Evolutionary conservation across 2,888 invertebrate genomes (phyloP), one percentile per base, ranked within the genome.

Genomic region (Spodoptera picta): DNA sequence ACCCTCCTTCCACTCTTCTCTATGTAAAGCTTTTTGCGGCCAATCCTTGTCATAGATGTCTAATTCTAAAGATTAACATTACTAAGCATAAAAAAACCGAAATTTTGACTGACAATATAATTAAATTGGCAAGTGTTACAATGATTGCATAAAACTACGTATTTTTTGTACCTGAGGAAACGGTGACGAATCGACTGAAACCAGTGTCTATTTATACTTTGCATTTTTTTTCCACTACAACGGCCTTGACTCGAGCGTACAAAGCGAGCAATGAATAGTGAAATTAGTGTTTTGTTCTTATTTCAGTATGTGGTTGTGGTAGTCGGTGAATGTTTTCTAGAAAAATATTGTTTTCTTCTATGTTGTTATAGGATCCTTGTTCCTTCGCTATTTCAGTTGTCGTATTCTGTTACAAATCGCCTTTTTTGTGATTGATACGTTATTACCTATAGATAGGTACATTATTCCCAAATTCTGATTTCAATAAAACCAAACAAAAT

Each of bases 161-260:
- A 48, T 46, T 51, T 43, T 51, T 48, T 45, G 44, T 10, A 31
- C 36, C 10, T 57, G 60, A 55, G 60, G 60, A 36, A 57, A 61
- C 57, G 66, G 65, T 85, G 86, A 84, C 82, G 79, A 83, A 84
- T 80, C 77, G 68, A 75, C 82, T 59, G 66, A 79, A 77, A 79
- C 67, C 71, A 65, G 65, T 56, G 42, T 76, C 83, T 86, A 83
- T 85, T 86, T 85, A 63, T 69, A 75, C 68, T 73, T 69, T 65
- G 60, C 75, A 77, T 80, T 77, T 86, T 14, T 14, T 82, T 84
- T 80, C 74, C 68, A 69, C 61, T 72, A 75, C 75, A 70, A 63
- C 74, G 83, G 79, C 85, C 86, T 86, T 86, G 84, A 81, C 75
- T 82, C 57, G 53, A 19, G 36, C 43, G 64, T 41, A 73, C 57